Conservation (phyloP, 2,113 vertebrate species). For the Rhipidura dahli region DNA sequence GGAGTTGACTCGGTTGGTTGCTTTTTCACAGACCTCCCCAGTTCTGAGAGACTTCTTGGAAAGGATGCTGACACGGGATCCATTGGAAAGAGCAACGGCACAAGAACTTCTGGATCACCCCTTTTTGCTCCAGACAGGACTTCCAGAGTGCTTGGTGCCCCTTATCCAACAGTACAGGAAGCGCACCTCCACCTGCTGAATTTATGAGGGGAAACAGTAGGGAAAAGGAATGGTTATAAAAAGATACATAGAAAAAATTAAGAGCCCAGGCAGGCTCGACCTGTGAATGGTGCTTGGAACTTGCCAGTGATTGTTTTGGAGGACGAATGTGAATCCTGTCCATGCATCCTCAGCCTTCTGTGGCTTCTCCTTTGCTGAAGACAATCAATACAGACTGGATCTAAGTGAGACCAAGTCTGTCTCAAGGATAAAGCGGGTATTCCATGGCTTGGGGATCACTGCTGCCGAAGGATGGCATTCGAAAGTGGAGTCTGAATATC, state of each 20-base stretch:
- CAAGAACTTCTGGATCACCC: conserved; percentile 94
- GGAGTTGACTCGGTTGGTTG: background rate
- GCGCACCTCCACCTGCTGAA: conserved; percentile 80
- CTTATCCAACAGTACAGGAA: conserved; percentile 95
- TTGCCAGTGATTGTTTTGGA: conserved; percentile 55
- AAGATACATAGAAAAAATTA: background rate
- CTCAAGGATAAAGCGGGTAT: background rate
- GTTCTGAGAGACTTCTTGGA: conserved; percentile 95
- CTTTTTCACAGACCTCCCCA: conserved; percentile 84
- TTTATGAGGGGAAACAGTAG: background rate
- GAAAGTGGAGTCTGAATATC: background rate
- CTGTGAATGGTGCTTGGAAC: conserved; percentile 23
- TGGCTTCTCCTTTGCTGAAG: conserved; percentile 66
- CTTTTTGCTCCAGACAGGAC: conserved; percentile 93
- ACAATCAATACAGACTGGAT: conserved; percentile 45
- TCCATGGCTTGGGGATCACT: background rate
- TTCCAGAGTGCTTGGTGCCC: conserved; percentile 94
- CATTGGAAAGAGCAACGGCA: conserved; percentile 87
- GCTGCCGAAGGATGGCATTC: background rate
- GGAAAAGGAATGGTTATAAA: background rate
- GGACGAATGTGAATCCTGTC: conserved; percentile 58
- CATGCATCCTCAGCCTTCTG: background rate
- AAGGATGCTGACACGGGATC: conserved; percentile 92
- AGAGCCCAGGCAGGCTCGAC: background rate
- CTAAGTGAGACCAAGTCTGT: background rate